Base-by-base conservation (phyloP, 2,797 vertebrate genomes). In the Rhinophrynus dorsalis region DNA sequence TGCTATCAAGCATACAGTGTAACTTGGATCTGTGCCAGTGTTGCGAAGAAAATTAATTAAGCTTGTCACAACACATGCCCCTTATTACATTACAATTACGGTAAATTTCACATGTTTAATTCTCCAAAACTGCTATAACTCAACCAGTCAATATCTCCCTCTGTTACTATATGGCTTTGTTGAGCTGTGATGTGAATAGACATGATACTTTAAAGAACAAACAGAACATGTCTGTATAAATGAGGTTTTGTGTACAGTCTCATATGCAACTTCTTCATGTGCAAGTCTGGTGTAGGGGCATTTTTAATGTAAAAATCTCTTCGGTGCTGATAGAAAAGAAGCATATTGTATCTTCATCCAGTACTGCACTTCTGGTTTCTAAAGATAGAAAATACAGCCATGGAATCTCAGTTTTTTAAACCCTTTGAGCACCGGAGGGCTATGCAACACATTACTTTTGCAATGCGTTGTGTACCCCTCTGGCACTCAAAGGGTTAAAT, bases 1-100 rank as follows among this genome's bases (percentile, higher is more conserved):
- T 21, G 12, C 21, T 24, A 12, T 37, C 5, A 33, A 35, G 11
- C 10, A 26, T 26, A 26, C n/a, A 42, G 12, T 27, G 26, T 40
- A 12, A 32, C 18, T 42, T 40, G 37, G 20, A 40, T 58, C 21
- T 40, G 21, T 26, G 33, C 37, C 55, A 58, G 13, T 40, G 26
- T 40, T 58, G 12, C 32, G 26, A 42, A 58, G 37, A 40, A 58
- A 40, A 58, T 58, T 37, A n/a, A 58, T 58, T 32, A 42, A 21
- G 45, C 45, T 13, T 48, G 35, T 40, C 55, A 24, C 23, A 58
- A n/a, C 6, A 58, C 23, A n/a, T 42, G 23, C 11, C 37, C 23
- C 21, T 24, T 48, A 48, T 24, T 48, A 48, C 35, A 42, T 58
- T 24, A 58, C 17, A 21, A 58, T 58, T 58, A 42, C 55, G 23